These are phyloP conservation scores for Didymodactylos carnosus DNA, from an alignment of 2,888 invertebrate species.

Conservation along the genomic window DNA sequence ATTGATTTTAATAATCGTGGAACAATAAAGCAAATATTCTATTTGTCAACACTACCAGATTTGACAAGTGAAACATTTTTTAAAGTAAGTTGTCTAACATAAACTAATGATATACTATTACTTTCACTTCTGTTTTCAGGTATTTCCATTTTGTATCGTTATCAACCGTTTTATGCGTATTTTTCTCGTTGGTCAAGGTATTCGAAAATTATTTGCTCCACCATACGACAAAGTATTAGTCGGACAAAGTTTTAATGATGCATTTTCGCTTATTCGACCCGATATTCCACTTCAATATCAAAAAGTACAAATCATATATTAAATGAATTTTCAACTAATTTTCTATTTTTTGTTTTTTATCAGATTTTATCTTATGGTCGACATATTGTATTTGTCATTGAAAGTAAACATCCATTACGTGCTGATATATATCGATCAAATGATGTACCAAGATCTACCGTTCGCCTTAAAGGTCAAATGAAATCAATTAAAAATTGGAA, in stretches of 20 bases:
- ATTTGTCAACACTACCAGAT: neutral
- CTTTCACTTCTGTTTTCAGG: neutral
- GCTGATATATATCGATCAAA: neutral
- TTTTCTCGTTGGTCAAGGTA: neutral
- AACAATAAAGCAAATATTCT: neutral
- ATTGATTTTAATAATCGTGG: constrained; percentile 1
- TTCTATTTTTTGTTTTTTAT: too few species aligned
- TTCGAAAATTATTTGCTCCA: neutral
- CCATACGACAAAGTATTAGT: neutral
- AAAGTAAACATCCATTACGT: neutral
- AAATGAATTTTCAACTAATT: neutral
- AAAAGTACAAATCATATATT: neutral
- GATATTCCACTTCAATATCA: neutral
- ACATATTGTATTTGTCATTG: neutral
- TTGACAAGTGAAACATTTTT: neutral
- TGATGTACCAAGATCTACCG: neutral
- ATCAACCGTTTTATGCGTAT: neutral
- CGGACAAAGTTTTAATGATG: neutral
- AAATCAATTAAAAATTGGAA: neutral
- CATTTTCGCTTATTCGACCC: neutral
- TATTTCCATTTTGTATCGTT: neutral
- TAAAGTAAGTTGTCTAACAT: neutral
- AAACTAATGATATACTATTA: neutral
- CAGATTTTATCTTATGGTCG: neutral
- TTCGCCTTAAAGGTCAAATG: constrained; percentile 13